Evolutionary conservation across 2,113 vertebrate species (phyloP).

Genomic region (Alexandromys fortis): DNA sequence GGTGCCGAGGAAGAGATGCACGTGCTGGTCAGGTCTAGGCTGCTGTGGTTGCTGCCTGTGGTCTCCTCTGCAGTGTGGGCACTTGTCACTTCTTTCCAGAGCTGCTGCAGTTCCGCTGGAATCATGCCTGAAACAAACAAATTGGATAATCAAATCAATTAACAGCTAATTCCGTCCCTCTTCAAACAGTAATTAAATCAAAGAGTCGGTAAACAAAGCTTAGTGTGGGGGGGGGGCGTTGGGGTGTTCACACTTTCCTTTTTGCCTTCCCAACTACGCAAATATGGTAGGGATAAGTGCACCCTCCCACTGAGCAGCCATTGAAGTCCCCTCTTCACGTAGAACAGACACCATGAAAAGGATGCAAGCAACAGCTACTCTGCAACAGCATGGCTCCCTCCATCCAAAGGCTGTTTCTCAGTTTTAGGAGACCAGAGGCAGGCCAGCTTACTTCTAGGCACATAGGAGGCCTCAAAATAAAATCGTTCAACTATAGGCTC

Average conservation of each 20-base stretch:
- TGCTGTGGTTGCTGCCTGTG: slow-evolving; percentile 91
- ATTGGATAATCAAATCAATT: slow-evolving; percentile 99
- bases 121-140: slow-evolving; percentile 99
- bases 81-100: slow-evolving; percentile 99
- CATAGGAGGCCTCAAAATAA: slow-evolving; percentile 77
- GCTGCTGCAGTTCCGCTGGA: slow-evolving; percentile 99
- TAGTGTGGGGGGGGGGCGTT: slow-evolving; percentile 84
- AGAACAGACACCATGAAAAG: neutral
- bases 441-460: slow-evolving; percentile 72
- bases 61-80: slow-evolving; percentile 93
- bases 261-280: slow-evolving; percentile 44
- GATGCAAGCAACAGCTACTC: neutral
- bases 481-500: slow-evolving; percentile 82
- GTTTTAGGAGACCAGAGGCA: slow-evolving; percentile 14
- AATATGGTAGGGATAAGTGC: slow-evolving; percentile 18
- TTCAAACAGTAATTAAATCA: slow-evolving; percentile 98
- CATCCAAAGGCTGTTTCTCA: neutral
- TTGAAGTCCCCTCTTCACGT: neutral
- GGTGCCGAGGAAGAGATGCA: slow-evolving; percentile 90
- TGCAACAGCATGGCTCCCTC: neutral
- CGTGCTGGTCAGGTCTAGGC: slow-evolving; percentile 94
- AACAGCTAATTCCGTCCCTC: slow-evolving; percentile 96
- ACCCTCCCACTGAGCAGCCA: slow-evolving; percentile 42
- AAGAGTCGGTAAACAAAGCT: slow-evolving; percentile 97
- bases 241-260: neutral